Evolutionary conservation across 2,797 vertebrate genomes (phyloP).

Genomic region (Thripadectes ignobilis): DNA sequence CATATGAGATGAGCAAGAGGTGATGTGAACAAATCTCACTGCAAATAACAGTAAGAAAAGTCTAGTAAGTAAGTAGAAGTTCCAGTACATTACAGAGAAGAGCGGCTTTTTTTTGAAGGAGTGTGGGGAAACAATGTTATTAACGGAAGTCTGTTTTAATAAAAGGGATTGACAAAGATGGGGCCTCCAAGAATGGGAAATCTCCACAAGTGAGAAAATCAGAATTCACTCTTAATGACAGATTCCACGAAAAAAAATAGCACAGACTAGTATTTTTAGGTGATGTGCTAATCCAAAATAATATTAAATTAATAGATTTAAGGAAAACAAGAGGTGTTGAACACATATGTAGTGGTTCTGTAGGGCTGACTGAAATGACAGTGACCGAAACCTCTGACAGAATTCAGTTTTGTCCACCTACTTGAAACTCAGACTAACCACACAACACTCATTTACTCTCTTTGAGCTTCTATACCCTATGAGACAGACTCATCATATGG

Average conservation of each 20-base stretch:
- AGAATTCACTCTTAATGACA: not conserved
- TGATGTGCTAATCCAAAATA: not conserved
- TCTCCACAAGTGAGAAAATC: not conserved
- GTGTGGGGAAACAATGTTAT: fast-evolving
- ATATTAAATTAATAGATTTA: not conserved
- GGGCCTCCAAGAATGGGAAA: not conserved
- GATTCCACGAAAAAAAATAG: not conserved
- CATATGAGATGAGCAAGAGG: not conserved
- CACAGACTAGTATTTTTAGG: not conserved
- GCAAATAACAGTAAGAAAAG: not conserved
- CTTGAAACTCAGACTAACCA: not conserved
- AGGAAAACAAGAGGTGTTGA: not conserved
- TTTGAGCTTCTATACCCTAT: not conserved
- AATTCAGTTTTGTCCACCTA: not conserved
- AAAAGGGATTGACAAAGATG: not conserved
- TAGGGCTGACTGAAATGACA: not conserved
- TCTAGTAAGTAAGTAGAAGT: not conserved
- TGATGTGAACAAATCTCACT: not conserved
- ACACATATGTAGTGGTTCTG: not conserved
- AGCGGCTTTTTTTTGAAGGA: not conserved
- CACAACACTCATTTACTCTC: not conserved
- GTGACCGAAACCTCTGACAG: not conserved
- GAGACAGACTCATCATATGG: not conserved
- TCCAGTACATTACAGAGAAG: not conserved
- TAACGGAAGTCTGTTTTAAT: not conserved